Base-by-base conservation (phyloP, 2,797 vertebrate genomes). In the Phylloscopus collybita region DNA sequence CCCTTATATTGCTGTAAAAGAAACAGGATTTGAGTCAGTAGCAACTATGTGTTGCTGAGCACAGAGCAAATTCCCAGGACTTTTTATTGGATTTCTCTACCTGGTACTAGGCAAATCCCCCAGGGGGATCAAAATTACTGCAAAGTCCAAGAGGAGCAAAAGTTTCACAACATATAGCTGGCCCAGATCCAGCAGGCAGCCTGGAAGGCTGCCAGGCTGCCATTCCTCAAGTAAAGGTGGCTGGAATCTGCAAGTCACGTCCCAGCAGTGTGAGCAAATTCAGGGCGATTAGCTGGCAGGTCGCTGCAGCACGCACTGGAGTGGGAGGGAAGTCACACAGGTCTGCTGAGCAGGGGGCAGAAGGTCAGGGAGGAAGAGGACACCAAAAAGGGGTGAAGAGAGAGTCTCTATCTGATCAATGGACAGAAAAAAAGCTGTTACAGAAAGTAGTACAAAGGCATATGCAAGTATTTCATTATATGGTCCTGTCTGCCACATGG, bases 71-170 rank as follows among this genome's bases (percentile, higher is more conserved):
- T 84, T 94, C 88, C 90, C 90, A 76, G 49, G 73, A 64, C 70
- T 73, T 88, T 93, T 93, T 90, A 92, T 88, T 95, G 90, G 71
- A 89, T 93, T 93, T 93, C 78, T 82, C 80, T 93, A 93, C 62
- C 86, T 90, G 53, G 78, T 90, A 92, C 80, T 84, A 87, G 86
- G 88, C 64, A 95, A 91, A 94, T 82, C 90, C 89, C 86, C 45
- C 49, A 67, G 30, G 50, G 78, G 73, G 78, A 92, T 82, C 64
- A 87, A 94, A 89, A 93, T 42, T 89, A 83, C 84, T 82, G 86
- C 92, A 67, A 92, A 95, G 92, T 89, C 86, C 95, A 92, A 90
- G 64, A 89, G 56, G 74, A 94, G 62, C 70, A 84, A 51, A 94
- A 96, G 87, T 94, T 94, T 75, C 85, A 79, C 92, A 88, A 88